Base-by-base conservation (phyloP, 2,797 vertebrate species). In the Pteropus rufus region DNA sequence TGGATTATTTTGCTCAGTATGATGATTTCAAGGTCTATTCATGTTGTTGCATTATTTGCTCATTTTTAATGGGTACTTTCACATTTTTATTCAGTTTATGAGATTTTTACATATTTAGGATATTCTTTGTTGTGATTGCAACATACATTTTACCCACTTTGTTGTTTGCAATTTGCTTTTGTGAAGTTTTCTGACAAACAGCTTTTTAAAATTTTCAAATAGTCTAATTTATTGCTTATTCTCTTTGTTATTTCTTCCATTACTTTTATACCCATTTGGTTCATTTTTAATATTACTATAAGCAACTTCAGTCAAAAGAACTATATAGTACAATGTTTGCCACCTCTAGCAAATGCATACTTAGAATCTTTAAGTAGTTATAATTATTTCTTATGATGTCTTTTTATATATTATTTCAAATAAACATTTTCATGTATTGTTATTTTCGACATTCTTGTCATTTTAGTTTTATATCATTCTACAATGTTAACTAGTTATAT, bases 201-300 rank as follows among this genome's bases (percentile, higher is more conserved):
- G 70, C 52, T 34, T 26, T 89, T 91, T 94, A 56, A 73, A n/a
- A 12, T 84, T 95, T 96, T 90, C 93, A 75, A 39, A 12, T 79
- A 93, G 75, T 83, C 19, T 56, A 41, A 69, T 49, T 73, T 89
- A 52, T 76, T 83, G 8, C 10, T 84, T 88, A 72, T 89, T 89
- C 24, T 7, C 2, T 60, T 90, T 73, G 49, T 82, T 24, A 58
- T 93, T 89, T 34, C 29, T 91, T 85, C 10, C 5, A 73, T 88
- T 72, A 83, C 39, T 93, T 97, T 72, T 70, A 76, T 89, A 46
- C 73, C 72, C 90, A 6, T 39, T 91, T 89, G 64, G 67, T 60
- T 93, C 26, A 67, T 84, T 95, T 75, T 90, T 90, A 84, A 52
- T 81, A 64, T 76, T 12, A 79, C 4, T 62, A 11, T 70, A 89